Conservation (phyloP, 2,888 invertebrate species). For the Antheraea yamamai region DNA sequence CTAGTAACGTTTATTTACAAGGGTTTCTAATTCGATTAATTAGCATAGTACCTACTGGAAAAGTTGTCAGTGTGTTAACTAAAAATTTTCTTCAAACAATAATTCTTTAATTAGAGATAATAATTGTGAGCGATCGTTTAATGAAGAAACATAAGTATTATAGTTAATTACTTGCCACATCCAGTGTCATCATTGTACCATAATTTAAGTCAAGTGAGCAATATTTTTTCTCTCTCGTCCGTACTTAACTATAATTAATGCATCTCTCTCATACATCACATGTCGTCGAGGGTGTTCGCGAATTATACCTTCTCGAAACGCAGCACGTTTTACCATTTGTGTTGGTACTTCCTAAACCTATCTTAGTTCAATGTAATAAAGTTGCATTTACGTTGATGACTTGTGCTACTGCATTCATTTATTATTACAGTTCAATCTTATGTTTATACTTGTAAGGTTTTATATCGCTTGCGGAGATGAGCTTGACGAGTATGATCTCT, state of each 20-base stretch:
- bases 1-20: too few species aligned
- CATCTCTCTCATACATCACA: constrained; percentile 34
- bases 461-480: not conserved
- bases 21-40: too few species aligned
- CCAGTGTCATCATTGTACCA: constrained; percentile 30
- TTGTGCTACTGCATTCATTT: not conserved
- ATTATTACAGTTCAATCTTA: not conserved
- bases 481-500: constrained; percentile 2
- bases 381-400: not conserved
- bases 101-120: too few species aligned
- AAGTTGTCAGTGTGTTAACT: too few species aligned
- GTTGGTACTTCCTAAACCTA: not conserved
- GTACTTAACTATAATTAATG: constrained; percentile 11
- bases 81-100: too few species aligned
- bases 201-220: constrained; percentile 36
- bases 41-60: too few species aligned
- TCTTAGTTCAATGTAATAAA: not conserved
- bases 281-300: constrained; percentile 35
- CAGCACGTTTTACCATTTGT: not conserved
- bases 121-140: not conserved
- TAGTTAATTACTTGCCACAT: constrained; percentile 44
- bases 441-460: not conserved
- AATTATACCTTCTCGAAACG: constrained; percentile 24
- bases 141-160: constrained; percentile 25
- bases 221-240: constrained; percentile 31